Evolutionary conservation across 1,140 invertebrate species (phyloP).

Genomic region (Drosophila seguyi): DNA sequence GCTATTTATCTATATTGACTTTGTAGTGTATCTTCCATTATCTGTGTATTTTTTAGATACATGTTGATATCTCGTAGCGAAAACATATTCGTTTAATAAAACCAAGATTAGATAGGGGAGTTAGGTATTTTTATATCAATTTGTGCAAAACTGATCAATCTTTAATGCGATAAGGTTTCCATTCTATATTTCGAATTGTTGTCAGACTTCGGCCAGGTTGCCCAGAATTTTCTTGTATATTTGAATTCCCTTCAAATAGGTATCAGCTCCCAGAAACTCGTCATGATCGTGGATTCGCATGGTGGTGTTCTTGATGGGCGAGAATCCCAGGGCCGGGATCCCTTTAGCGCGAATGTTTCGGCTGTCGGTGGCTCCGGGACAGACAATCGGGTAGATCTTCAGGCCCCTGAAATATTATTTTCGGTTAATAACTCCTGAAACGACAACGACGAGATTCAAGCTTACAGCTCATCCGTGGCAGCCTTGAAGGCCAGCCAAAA

Average conservation of each 20-base stretch:
- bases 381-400: slow-evolving; percentile 89
- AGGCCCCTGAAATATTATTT: slow-evolving; percentile 77
- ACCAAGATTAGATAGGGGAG: slow-evolving; percentile 20
- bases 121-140: slow-evolving; percentile 20
- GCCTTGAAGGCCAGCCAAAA: slow-evolving; percentile 92
- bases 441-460: slow-evolving; percentile 87
- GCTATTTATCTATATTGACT: background rate
- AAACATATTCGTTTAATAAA: slow-evolving; percentile 28
- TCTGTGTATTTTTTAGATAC: slow-evolving; percentile 5
- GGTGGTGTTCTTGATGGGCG: slow-evolving; percentile 91
- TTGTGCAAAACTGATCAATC: slow-evolving; percentile 24
- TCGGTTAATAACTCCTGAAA: background rate
- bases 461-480: slow-evolving; percentile 87
- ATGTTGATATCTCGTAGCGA: slow-evolving; percentile 3
- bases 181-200: slow-evolving; percentile 66
- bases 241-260: slow-evolving; percentile 90
- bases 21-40: background rate
- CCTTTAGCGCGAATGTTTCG: slow-evolving; percentile 90
- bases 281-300: slow-evolving; percentile 92
- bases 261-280: slow-evolving; percentile 90
- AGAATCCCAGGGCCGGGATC: slow-evolving; percentile 90
- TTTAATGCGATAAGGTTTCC: slow-evolving; percentile 85
- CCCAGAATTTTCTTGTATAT: slow-evolving; percentile 89
- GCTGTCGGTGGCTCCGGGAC: slow-evolving; percentile 92
- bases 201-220: slow-evolving; percentile 86